Evolutionary conservation across 2,888 invertebrate genomes (phyloP).

Genomic region (Pterobdella sp.): DNA sequence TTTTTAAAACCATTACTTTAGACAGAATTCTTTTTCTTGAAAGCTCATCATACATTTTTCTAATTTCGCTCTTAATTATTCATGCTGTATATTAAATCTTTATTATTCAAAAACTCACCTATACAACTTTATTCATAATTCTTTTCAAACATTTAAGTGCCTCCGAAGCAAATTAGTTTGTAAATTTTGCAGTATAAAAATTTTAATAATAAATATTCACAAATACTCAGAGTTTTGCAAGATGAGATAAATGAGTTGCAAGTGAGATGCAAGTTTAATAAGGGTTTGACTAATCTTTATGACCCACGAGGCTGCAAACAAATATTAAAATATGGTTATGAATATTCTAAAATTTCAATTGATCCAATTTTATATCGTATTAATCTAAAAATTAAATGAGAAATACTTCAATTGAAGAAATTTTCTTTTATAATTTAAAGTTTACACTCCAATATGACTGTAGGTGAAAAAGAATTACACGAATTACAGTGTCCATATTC

Average conservation of each 20-base stretch:
- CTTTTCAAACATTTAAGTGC: no score
- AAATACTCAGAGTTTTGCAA: background rate
- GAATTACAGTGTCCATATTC: background rate
- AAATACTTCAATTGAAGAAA: background rate
- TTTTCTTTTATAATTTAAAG: background rate
- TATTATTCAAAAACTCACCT: no score
- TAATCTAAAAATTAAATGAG: background rate
- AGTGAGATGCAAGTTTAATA: background rate
- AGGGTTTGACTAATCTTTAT: background rate
- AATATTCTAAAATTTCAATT: background rate
- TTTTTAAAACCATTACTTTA: no score
- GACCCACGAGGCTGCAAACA: constrained; percentile 2
- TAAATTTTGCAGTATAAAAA: no score
- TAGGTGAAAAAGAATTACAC: background rate
- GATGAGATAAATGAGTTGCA: background rate
- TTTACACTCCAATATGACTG: background rate
- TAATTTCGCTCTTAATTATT: no score
- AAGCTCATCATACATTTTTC: no score
- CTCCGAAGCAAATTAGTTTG: no score
- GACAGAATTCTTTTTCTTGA: no score
- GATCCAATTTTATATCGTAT: background rate
- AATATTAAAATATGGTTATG: background rate
- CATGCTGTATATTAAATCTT: no score
- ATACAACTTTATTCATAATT: no score
- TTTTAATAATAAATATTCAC: no score